Evolutionary conservation across 2,797 vertebrate genomes (phyloP), one percentile per base, ranked within the genome.

Genomic region (Pagetopsis macropterus): DNA sequence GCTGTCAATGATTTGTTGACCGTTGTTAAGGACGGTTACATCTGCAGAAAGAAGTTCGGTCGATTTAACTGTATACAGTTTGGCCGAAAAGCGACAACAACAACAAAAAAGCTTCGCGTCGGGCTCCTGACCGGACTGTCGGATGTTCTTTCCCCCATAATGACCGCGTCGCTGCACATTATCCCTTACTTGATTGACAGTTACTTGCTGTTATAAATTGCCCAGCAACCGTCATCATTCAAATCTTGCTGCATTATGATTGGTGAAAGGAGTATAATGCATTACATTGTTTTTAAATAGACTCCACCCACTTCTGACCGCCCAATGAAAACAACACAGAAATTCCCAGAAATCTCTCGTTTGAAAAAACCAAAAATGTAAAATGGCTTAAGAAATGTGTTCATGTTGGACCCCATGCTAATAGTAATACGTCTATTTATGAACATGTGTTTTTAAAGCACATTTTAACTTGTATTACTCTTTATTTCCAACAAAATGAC

Each of bases 221-320:
- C 23, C 50, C 9, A 7, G 10, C 2, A 44, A 40, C 46, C 21
- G 9, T 44, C 10, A 3, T 37, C 45, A 44, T 55, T 70, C 1
- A 45, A 52, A 33, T 45, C 12, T 11, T 52, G 8, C 16, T 37
- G 5, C 65, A 37, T 14, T 66, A 11, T 70, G 19, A 70, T 70
- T 70, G 46, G 37, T 15, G 46, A 41, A n/a, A 13, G 19, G 5
- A 9, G 10, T 10, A 5, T 6, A 19, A 23, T 19, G 41, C 45
- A 7, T 41, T 3, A 3, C 3, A 0, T 69, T 69, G 58, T 69
- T n/a, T 9, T 7, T 1, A 54, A 50, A 3, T 50, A 0, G 40
- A 31, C 31, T 40, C 41, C 3, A 2, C 31, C 55, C 31, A 21
- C 5, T 21, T 43, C 19, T 43, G 43, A 51, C 49, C 31, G 40